Percentiles rank a stretch among this genome's conserved stretches.
phyloP scores from a whole-genome alignment of 2,113 vertebrate genomes.

The Oriolus oriolus region DNA sequence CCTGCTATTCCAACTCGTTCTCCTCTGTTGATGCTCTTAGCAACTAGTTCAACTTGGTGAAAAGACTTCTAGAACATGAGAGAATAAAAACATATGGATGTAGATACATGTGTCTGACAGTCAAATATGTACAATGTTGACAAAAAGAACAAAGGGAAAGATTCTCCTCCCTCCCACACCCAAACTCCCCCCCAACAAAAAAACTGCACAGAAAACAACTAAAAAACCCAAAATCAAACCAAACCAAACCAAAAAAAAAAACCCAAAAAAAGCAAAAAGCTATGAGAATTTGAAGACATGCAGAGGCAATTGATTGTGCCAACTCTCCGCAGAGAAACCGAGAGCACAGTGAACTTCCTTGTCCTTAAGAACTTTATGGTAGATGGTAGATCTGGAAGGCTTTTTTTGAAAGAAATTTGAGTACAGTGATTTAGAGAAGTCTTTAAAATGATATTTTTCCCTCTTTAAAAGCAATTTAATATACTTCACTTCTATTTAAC shows the following conservation, averaged over 20 bases:
- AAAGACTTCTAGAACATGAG: not conserved
- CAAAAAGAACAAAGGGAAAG: not conserved
- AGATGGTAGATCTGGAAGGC: not conserved
- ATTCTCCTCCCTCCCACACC: not conserved
- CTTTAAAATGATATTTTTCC: not conserved
- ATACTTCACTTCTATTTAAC: not conserved
- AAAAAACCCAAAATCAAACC: not conserved
- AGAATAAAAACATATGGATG: not conserved
- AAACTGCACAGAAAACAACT: not conserved
- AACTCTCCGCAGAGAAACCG: not conserved
- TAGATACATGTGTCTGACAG: not conserved
- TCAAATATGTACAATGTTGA: not conserved
- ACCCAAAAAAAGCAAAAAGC: not conserved
- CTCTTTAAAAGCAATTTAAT: not conserved
- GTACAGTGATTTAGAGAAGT: not conserved
- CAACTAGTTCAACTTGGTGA: not conserved
- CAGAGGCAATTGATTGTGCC: not conserved
- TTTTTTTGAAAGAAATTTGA: not conserved
- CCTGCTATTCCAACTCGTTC: not conserved
- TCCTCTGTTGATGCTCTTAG: not conserved
- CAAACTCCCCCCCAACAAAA: fast-evolving
- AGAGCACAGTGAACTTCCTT: not conserved
- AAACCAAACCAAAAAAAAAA: not conserved
- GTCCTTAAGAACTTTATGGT: not conserved
- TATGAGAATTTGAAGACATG: not conserved